Evolutionary conservation across 1,140 invertebrate genomes (phyloP).

Genomic region (Liolophura sinensis): DNA sequence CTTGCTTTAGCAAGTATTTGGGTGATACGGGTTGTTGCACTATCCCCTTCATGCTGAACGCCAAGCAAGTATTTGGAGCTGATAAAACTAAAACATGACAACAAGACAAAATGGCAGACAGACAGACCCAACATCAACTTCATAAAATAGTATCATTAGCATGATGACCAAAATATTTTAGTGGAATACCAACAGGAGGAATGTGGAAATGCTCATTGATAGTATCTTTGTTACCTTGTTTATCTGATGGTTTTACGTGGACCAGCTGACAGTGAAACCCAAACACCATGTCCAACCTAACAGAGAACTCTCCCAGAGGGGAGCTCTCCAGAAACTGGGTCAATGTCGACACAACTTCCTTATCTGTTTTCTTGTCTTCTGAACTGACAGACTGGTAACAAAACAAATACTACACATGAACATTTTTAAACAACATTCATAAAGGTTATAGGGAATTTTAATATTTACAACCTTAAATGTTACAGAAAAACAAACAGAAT

Average conservation of each 20-base stretch:
- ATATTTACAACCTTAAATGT: not conserved
- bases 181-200: too few relatives aligned
- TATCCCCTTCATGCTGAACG: too few relatives aligned
- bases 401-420: not conserved
- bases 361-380: slow-evolving; percentile 5
- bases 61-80: too few relatives aligned
- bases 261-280: slow-evolving; percentile 77
- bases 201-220: not conserved
- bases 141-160: too few relatives aligned
- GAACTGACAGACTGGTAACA: too few relatives aligned
- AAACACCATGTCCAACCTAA: slow-evolving; percentile 77
- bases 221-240: slow-evolving; percentile 50
- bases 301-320: slow-evolving; percentile 79
- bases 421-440: not conserved
- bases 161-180: too few relatives aligned
- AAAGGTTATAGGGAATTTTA: not conserved
- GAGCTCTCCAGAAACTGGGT: slow-evolving; percentile 85
- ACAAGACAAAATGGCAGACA: too few relatives aligned
- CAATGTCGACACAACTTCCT: slow-evolving; percentile 64
- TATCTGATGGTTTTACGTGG: slow-evolving; percentile 58
- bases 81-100: too few relatives aligned
- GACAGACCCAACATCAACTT: too few relatives aligned
- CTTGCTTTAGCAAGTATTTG: too few relatives aligned
- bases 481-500: not conserved
- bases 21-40: too few relatives aligned